phyloP scores from a whole-genome alignment of 1,140 invertebrate species.

The Oryzaephilus surinamensis region DNA sequence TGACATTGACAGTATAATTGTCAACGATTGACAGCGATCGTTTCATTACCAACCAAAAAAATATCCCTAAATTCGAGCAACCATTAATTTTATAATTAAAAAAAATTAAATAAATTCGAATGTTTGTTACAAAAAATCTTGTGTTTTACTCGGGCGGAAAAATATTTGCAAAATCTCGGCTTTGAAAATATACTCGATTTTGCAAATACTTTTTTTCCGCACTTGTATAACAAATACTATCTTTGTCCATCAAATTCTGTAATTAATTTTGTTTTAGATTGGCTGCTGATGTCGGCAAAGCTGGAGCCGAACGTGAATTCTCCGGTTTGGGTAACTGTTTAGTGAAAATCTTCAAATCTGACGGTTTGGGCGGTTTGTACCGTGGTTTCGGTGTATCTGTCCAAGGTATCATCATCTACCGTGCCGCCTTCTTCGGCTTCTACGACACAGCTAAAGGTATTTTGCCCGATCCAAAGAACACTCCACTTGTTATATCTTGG shows the following conservation, averaged over 20 bases:
- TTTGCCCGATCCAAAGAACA: conserved; percentile 72
- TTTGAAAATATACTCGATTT: background rate
- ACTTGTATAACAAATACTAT: no score
- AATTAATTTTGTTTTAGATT: conserved; percentile 41
- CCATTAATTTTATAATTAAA: no score
- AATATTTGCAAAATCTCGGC: background rate
- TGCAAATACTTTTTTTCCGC: no score
- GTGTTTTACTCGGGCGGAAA: background rate
- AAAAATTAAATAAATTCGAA: no score
- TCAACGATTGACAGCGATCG: no score
- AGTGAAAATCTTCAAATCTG: conserved; percentile 68
- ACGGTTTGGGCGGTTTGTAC: conserved; percentile 75
- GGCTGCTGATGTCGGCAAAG: conserved; percentile 75
- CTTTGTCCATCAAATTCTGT: background rate
- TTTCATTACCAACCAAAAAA: no score
- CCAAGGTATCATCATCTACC: conserved; percentile 76
- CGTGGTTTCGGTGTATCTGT: conserved; percentile 86
- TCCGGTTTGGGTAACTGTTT: conserved; percentile 74
- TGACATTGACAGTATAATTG: no score
- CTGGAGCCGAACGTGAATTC: conserved; percentile 62
- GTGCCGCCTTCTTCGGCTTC: conserved; percentile 87
- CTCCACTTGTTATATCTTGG: conserved; percentile 66
- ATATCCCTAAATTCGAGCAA: no score
- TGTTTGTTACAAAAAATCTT: no score
- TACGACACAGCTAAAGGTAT: conserved; percentile 86